Evolutionary conservation across 1,140 invertebrate genomes (phyloP).

Genomic region (Dreissena rostriformis): DNA sequence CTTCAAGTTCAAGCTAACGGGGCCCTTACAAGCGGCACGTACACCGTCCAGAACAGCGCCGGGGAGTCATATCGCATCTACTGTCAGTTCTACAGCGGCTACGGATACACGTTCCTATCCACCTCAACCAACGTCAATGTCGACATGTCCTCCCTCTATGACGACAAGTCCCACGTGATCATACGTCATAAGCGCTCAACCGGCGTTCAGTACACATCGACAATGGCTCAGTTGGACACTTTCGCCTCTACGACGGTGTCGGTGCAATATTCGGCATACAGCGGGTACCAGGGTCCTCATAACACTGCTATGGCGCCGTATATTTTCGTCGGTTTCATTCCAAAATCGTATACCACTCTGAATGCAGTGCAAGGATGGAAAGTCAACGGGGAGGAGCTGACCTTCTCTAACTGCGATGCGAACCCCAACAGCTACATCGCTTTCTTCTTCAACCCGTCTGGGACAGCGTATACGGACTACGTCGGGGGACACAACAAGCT

Average conservation of each 20-base stretch:
- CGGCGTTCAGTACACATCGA: background rate
- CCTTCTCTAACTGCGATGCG: slow-evolving; percentile 30
- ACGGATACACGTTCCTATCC: slow-evolving; percentile 13
- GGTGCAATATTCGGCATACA: background rate
- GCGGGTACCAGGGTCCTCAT: background rate
- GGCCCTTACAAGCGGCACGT: background rate
- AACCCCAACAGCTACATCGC: slow-evolving; percentile 22
- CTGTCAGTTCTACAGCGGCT: slow-evolving; percentile 10
- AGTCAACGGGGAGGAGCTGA: background rate
- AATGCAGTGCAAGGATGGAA: background rate
- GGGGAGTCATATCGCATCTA: background rate
- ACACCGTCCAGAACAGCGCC: background rate
- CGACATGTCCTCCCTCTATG: background rate
- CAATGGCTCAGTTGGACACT: background rate
- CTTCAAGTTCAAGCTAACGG: background rate
- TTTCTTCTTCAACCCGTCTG: slow-evolving; percentile 17
- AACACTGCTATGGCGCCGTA: slow-evolving; percentile 10
- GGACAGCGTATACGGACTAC: background rate
- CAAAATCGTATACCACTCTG: background rate
- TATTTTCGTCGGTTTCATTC: slow-evolving; percentile 21
- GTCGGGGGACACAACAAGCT: background rate
- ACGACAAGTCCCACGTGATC: background rate
- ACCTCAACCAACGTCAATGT: background rate
- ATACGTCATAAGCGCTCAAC: background rate
- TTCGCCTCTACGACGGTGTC: background rate